These are phyloP conservation scores for Meiosimyza platycephala DNA, from an alignment of 2,888 invertebrate genomes.

Conservation along the genomic window DNA sequence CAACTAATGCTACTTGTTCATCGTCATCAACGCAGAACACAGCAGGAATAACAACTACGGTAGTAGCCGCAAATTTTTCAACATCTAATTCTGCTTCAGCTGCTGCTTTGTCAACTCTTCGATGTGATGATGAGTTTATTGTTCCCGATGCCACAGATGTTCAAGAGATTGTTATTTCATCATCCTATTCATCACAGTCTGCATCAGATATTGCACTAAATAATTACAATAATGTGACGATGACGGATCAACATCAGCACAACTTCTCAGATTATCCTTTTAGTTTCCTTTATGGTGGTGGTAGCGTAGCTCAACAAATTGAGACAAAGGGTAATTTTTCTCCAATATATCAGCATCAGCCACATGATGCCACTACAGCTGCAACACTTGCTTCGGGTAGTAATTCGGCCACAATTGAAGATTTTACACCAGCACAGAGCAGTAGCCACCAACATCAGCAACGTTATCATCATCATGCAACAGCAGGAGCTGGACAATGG, in stretches of 20 bases:
- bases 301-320: conserved; percentile 33
- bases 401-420: conserved; percentile 46
- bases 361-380: conserved; percentile 58
- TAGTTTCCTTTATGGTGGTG: conserved; percentile 53
- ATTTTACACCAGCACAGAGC: conserved; percentile 36
- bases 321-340: conserved; percentile 41
- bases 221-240: conserved; percentile 35
- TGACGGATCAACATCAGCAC: conserved; percentile 29
- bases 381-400: conserved; percentile 59
- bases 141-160: conserved; percentile 48
- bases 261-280: conserved; percentile 56
- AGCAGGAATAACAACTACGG: conserved; percentile 26
- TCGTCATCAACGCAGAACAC: conserved; percentile 1
- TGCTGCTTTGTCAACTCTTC: conserved; percentile 41
- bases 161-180: conserved; percentile 58
- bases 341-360: conserved; percentile 45
- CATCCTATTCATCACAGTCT: conserved; percentile 57
- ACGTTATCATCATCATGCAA: conserved; percentile 42
- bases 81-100: conserved; percentile 40
- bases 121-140: conserved; percentile 51
- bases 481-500: conserved; percentile 37
- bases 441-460: conserved; percentile 39
- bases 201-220: conserved; percentile 45
- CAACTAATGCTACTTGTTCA: conserved; percentile 11
- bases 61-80: conserved; percentile 24